Evolutionary conservation across 2,113 vertebrate genomes (phyloP).

Genomic region (Australoheros scitulus): DNA sequence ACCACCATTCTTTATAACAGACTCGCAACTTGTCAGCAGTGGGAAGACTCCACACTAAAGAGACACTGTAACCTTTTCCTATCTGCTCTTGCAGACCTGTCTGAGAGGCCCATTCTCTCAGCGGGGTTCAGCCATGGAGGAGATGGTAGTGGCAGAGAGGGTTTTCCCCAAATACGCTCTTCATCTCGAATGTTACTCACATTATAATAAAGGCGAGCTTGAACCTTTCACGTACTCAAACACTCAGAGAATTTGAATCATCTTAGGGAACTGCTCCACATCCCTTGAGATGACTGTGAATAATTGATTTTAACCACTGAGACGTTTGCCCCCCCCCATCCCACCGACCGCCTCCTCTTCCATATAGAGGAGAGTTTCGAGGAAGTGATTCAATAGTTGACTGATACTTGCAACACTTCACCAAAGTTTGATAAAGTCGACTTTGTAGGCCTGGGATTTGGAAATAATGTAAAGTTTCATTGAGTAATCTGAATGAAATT

Average conservation of each 20-base stretch:
- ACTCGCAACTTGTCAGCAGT: constrained; percentile 39
- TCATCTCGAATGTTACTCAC: constrained; percentile 30
- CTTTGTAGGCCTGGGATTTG: constrained; percentile 37
- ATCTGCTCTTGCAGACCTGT: constrained; percentile 57
- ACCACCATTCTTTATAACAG: constrained; percentile 11
- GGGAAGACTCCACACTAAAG: not conserved
- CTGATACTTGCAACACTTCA: constrained; percentile 59
- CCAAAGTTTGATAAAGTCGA: constrained; percentile 58
- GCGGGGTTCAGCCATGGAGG: constrained; percentile 37
- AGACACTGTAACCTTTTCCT: constrained; percentile 47
- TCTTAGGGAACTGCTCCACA: constrained; percentile 51
- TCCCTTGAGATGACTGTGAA: constrained; percentile 68
- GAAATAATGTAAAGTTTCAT: not conserved
- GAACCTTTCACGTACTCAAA: constrained; percentile 20
- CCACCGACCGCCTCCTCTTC: constrained; percentile 9
- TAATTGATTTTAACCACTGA: constrained; percentile 73
- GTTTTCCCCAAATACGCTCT: constrained; percentile 32
- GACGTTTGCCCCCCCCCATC: constrained; percentile 45
- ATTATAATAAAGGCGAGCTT: constrained; percentile 43
- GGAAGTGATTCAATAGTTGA: constrained; percentile 66
- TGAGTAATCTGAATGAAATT: not conserved
- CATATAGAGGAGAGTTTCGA: constrained; percentile 53
- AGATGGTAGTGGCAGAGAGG: not conserved
- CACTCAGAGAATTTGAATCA: constrained; percentile 36
- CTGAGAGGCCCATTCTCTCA: constrained; percentile 39